These are phyloP conservation scores for Euura saliciscinereae DNA, from an alignment of 1,140 invertebrate genomes.

Conservation along the genomic window DNA sequence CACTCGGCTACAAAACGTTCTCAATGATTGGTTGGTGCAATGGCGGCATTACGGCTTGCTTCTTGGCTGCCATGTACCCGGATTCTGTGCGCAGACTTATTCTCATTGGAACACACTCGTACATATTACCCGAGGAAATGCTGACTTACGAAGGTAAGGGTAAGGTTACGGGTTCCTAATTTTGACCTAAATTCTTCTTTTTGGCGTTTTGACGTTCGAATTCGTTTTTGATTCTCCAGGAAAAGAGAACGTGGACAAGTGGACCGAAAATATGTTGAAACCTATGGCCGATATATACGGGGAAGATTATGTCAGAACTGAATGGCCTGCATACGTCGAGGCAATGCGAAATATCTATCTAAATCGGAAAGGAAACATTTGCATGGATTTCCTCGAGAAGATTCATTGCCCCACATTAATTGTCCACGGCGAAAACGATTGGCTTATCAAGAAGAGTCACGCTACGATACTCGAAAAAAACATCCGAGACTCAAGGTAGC, in stretches of 20 bases:
- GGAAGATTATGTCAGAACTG: slow-evolving; percentile 66
- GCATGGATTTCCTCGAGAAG: slow-evolving; percentile 64
- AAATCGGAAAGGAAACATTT: slow-evolving; percentile 72
- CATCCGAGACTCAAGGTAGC: slow-evolving; percentile 68
- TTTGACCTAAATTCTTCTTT: no score
- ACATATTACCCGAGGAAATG: slow-evolving; percentile 70
- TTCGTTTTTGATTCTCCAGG: slow-evolving; percentile 38
- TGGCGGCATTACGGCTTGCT: slow-evolving; percentile 77
- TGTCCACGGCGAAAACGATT: slow-evolving; percentile 79
- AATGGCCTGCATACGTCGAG: slow-evolving; percentile 75
- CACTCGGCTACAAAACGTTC: slow-evolving; percentile 66
- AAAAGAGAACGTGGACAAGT: slow-evolving; percentile 70
- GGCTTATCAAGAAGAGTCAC: slow-evolving; percentile 73
- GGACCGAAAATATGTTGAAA: slow-evolving; percentile 76
- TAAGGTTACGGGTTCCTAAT: no score
- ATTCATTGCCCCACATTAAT: slow-evolving; percentile 75
- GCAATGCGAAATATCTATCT: slow-evolving; percentile 62
- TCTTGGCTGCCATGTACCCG: slow-evolving; percentile 72
- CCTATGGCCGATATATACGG: slow-evolving; percentile 76
- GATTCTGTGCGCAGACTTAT: slow-evolving; percentile 73
- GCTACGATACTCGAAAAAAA: slow-evolving; percentile 67
- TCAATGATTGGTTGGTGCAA: slow-evolving; percentile 84
- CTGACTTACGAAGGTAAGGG: slow-evolving; percentile 63
- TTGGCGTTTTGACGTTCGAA: no score
- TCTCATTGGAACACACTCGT: slow-evolving; percentile 79